Conservation (phyloP, 1,140 invertebrate species). For the Pectinophora gossypiella region DNA sequence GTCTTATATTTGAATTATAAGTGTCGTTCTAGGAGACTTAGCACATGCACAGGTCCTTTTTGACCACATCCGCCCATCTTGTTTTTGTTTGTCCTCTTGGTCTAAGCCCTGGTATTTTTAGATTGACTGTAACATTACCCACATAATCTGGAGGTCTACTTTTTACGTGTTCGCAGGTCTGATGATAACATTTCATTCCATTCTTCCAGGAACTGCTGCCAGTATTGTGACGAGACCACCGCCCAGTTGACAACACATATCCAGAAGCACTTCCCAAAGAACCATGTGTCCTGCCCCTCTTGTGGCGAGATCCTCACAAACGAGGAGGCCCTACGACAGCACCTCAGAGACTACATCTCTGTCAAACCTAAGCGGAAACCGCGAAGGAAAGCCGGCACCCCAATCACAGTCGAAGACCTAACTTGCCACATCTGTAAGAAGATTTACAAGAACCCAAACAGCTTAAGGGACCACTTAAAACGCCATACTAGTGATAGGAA, state of each 20-base stretch:
- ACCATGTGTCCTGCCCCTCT: background rate
- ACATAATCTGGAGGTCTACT: too few relatives aligned
- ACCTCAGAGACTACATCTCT: constrained; percentile 14
- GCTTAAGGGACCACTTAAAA: constrained; percentile 41
- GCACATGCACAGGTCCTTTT: too few relatives aligned
- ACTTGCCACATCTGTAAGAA: constrained; percentile 51
- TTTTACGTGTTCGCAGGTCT: too few relatives aligned
- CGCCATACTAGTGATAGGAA: constrained; percentile 44
- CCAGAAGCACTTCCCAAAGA: background rate
- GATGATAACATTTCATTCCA: background rate
- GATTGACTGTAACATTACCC: too few relatives aligned
- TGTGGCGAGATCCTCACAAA: constrained; percentile 22
- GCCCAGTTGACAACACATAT: constrained; percentile 1
- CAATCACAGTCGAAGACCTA: constrained; percentile 34
- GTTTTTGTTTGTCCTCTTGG: too few relatives aligned
- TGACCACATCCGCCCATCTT: too few relatives aligned
- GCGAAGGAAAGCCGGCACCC: constrained; percentile 28
- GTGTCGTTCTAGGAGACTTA: too few relatives aligned
- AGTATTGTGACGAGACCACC: constrained; percentile 8
- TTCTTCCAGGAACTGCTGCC: constrained; percentile 10
- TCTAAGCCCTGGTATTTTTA: too few relatives aligned
- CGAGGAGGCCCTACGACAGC: constrained; percentile 16
- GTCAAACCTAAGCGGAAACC: constrained; percentile 27
- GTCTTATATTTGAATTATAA: too few relatives aligned
- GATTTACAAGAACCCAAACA: constrained; percentile 50